phyloP scores from a whole-genome alignment of 1,140 invertebrate species.

The Habropoda laboriosa region DNA sequence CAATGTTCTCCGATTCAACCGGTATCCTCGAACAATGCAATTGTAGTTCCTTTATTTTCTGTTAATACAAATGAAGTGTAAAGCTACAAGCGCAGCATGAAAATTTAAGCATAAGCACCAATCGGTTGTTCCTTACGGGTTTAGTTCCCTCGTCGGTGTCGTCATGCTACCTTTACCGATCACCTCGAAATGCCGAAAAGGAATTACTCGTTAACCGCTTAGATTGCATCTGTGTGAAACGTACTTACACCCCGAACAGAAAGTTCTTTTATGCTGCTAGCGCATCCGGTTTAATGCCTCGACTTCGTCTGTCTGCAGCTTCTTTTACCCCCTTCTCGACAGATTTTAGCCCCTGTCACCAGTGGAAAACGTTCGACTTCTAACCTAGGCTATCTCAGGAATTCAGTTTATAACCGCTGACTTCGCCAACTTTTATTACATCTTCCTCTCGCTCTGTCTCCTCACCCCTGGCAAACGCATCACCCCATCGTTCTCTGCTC shows the following conservation, averaged over 20 bases:
- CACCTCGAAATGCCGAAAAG: background rate
- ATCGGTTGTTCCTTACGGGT: background rate
- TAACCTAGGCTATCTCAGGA: constrained; percentile 27
- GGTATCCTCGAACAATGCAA: no score
- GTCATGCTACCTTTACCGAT: background rate
- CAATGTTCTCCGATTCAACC: no score
- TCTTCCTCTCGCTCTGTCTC: background rate
- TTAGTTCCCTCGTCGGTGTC: background rate
- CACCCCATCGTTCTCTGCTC: no score
- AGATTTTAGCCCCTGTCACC: background rate
- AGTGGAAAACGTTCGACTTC: constrained; percentile 9
- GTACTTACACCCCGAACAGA: background rate
- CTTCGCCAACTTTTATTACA: constrained; percentile 51
- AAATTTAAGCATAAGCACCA: background rate
- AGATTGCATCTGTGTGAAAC: background rate
- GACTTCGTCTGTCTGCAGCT: background rate
- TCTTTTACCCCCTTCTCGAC: background rate
- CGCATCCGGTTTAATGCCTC: constrained; percentile 2
- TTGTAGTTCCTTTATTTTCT: background rate
- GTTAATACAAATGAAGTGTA: background rate
- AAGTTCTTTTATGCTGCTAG: background rate
- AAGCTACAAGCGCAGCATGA: background rate
- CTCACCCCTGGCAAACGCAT: background rate
- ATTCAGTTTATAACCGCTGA: constrained; percentile 57
- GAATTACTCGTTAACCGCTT: background rate